Evolutionary conservation across 1,140 invertebrate genomes (phyloP).

Genomic region (Riptortus pedestris): DNA sequence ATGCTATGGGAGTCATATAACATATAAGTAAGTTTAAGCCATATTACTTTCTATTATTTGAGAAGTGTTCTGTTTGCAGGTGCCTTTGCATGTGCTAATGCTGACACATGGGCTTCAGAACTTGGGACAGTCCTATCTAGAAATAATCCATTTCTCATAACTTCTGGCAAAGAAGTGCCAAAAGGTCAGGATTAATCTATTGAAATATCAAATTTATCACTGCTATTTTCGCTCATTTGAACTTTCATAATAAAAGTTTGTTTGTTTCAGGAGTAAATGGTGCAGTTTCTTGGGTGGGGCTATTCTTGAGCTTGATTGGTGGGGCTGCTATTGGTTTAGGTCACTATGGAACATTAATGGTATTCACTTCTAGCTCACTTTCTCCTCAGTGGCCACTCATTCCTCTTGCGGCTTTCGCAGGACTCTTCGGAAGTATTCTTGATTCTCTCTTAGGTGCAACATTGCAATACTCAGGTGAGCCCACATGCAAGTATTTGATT

Average conservation of each 20-base stretch:
- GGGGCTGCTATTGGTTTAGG: conserved; percentile 62
- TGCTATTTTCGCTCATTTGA: too few species aligned
- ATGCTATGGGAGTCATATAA: too few species aligned
- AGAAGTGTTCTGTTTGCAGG: conserved; percentile 39
- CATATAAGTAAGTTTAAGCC: too few species aligned
- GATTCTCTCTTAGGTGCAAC: conserved; percentile 78
- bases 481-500: too few species aligned
- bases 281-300: conserved; percentile 59
- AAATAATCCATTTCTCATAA: conserved; percentile 63
- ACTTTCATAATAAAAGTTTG: too few species aligned
- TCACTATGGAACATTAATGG: conserved; percentile 57
- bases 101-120: conserved; percentile 88
- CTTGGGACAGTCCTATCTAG: conserved; percentile 63
- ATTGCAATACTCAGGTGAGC: conserved; percentile 73
- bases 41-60: too few species aligned
- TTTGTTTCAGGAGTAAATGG: conserved; percentile 65
- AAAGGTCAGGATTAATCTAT: conserved; percentile 45
- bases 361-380: conserved; percentile 47
- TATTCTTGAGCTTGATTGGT: conserved; percentile 60
- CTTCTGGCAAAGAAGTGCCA: conserved; percentile 61
- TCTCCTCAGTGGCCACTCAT: conserved; percentile 76
- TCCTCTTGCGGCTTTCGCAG: conserved; percentile 54
- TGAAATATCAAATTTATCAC: too few species aligned
- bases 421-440: conserved; percentile 67
- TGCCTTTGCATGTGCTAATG: conserved; percentile 70